Evolutionary conservation across 2,888 invertebrate genomes (phyloP).

Genomic region (Steinernema carpocapsae): DNA sequence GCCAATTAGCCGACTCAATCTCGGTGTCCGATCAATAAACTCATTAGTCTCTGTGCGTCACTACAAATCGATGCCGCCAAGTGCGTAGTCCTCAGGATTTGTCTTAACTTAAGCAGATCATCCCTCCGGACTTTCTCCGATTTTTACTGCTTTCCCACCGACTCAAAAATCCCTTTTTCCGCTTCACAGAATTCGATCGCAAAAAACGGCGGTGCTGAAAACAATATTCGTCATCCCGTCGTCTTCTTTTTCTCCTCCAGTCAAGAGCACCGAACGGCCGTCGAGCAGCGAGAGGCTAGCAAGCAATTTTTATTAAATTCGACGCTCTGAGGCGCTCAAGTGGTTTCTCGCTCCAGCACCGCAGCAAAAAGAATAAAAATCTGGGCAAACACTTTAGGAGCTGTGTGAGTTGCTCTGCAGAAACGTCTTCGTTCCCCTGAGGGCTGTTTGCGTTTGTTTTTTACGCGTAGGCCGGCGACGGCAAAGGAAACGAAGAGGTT

Average conservation of each 20-base stretch:
- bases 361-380: too few species aligned
- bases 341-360: not conserved
- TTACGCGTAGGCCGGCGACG: not conserved
- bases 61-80: too few species aligned
- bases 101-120: too few species aligned
- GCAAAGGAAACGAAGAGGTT: not conserved
- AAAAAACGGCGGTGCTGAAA: not conserved
- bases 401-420: not conserved
- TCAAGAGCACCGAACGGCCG: too few species aligned
- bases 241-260: not conserved
- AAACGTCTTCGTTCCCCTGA: constrained; percentile 12
- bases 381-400: too few species aligned
- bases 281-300: too few species aligned
- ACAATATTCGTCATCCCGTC: not conserved
- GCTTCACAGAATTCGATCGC: too few species aligned
- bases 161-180: not conserved
- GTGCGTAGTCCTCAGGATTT: too few species aligned
- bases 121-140: not conserved
- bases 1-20: constrained; percentile 1
- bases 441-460: constrained; percentile 20
- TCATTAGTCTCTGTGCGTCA: not conserved
- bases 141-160: not conserved
- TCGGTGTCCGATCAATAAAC: not conserved
- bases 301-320: not conserved
- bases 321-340: constrained; percentile 1